A percentile compares a stretch with the other conserved stretches of the same genome.
Conservation (phyloP, 2,888 invertebrate species). For the Mythimna vitellina region DNA sequence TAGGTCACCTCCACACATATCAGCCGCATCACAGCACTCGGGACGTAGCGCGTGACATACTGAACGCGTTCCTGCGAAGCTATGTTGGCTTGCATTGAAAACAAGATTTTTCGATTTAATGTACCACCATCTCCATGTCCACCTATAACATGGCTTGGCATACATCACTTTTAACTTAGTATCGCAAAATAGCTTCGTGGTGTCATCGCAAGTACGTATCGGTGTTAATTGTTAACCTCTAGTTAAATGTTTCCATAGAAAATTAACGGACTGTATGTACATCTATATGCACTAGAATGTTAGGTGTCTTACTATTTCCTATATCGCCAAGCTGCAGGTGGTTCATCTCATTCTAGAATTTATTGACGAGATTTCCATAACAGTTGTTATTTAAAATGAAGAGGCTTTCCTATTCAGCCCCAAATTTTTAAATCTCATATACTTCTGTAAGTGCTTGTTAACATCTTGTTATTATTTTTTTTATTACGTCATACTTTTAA, state of each 20-base stretch:
- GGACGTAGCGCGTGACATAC: not conserved
- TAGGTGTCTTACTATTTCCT: constrained; percentile 58
- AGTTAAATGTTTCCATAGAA: constrained; percentile 61
- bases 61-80: constrained; percentile 21
- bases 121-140: constrained; percentile 45
- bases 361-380: constrained; percentile 56
- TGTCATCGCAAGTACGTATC: constrained; percentile 51
- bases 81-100: constrained; percentile 26
- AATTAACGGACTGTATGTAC: constrained; percentile 45
- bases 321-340: constrained; percentile 62
- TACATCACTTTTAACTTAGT: constrained; percentile 47
- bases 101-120: constrained; percentile 36
- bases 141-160: constrained; percentile 62
- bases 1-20: constrained; percentile 4
- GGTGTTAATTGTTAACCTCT: constrained; percentile 56
- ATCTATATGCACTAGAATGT: constrained; percentile 62
- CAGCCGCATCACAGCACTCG: not conserved
- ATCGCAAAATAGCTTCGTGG: constrained; percentile 58
- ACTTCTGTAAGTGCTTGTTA: constrained; percentile 72
- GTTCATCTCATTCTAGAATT: constrained; percentile 60
- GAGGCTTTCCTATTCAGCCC: constrained; percentile 58
- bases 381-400: constrained; percentile 51
- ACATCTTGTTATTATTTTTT: constrained; percentile 71
- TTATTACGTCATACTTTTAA: constrained; percentile 69
- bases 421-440: constrained; percentile 60